These are phyloP conservation scores for Chaetodon trifascialis DNA, from an alignment of 2,113 vertebrate species.

Conservation along the genomic window DNA sequence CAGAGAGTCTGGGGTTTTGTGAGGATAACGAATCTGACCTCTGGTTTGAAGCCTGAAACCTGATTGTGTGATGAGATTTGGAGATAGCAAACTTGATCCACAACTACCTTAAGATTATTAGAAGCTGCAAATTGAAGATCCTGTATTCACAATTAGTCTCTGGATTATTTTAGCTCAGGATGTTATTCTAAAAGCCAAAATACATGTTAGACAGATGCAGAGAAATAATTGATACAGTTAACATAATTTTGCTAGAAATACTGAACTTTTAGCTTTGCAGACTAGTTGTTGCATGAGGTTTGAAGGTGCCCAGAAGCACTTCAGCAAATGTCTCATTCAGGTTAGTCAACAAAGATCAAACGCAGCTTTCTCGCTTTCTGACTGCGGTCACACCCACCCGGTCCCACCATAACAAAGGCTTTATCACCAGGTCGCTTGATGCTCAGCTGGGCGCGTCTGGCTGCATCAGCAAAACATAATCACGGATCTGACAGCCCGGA, in stretches of 20 bases:
- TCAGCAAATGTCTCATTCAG: constrained; percentile 57
- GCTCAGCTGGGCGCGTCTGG: constrained; percentile 50
- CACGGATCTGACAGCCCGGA: not conserved
- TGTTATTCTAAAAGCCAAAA: not conserved
- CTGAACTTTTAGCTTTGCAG: not conserved
- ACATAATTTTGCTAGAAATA: not conserved
- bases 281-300: too few relatives aligned
- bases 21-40: constrained; percentile 44
- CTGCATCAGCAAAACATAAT: not conserved
- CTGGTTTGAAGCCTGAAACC: constrained; percentile 49
- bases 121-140: not conserved
- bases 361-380: constrained; percentile 69
- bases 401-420: constrained; percentile 54
- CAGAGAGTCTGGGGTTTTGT: constrained; percentile 86
- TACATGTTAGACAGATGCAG: not conserved
- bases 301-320: not conserved
- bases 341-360: constrained; percentile 74
- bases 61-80: constrained; percentile 49
- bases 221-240: not conserved
- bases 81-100: constrained; percentile 30
- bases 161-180: not conserved
- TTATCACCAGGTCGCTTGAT: constrained; percentile 23
- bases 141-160: not conserved
- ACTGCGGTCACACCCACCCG: constrained; percentile 32
- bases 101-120: not conserved